Evolutionary conservation across 92 coral and sea anemone species (phyloP).

Genomic region (Diadumene lineata): DNA sequence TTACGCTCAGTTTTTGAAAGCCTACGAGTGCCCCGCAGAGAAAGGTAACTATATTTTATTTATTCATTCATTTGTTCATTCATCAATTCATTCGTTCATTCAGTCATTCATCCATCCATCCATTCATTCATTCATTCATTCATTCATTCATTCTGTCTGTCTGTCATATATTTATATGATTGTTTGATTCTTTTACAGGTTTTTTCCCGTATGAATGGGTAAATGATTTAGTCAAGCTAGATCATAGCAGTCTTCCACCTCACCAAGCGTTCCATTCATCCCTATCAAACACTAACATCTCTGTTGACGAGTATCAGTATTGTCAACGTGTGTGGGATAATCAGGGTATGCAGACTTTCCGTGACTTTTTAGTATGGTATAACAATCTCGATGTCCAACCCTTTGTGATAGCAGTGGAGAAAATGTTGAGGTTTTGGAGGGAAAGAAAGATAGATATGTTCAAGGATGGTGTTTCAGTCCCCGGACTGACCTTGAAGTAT

Average conservation of each 20-base stretch:
- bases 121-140: too few species aligned
- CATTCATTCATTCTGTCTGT: too few species aligned
- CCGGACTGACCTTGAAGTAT: constrained; percentile 41
- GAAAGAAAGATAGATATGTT: constrained; percentile 39
- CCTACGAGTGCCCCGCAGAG: constrained; percentile 33
- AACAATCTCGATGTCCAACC: constrained; percentile 41
- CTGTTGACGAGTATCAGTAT: constrained; percentile 33
- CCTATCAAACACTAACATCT: constrained; percentile 26
- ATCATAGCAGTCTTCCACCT: too few species aligned
- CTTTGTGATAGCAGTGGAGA: constrained; percentile 38
- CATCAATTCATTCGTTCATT: too few species aligned
- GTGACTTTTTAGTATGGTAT: constrained; percentile 33
- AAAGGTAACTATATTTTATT: too few species aligned
- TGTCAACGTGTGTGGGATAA: constrained; percentile 44
- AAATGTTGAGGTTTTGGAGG: constrained; percentile 42
- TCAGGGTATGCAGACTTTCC: not conserved
- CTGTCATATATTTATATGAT: too few species aligned
- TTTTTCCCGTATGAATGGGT: too few species aligned
- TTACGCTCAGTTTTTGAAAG: constrained; percentile 46
- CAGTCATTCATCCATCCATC: too few species aligned
- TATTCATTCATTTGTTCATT: too few species aligned
- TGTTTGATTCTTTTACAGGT: too few species aligned
- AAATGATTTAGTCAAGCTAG: too few species aligned
- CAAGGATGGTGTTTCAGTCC: constrained; percentile 43
- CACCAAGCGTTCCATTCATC: constrained; percentile 30